A percentile compares a stretch with the other conserved stretches of the same genome.
phyloP scores from a whole-genome alignment of 1,140 invertebrate genomes.

The Polyergus mexicanus region DNA sequence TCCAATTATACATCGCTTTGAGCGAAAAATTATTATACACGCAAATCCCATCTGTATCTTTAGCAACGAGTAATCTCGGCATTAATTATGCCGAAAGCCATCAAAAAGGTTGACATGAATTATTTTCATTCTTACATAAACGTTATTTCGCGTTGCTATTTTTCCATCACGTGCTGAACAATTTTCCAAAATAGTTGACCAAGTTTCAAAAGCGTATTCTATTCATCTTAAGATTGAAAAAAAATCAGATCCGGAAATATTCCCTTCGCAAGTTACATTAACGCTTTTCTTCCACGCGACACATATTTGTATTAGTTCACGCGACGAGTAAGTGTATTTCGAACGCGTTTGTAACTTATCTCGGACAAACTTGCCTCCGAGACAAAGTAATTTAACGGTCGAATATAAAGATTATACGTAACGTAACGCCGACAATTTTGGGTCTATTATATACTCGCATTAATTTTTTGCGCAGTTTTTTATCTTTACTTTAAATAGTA shows the following conservation, averaged over 20 bases:
- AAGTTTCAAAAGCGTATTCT: background rate
- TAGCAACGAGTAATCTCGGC: background rate
- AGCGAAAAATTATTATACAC: background rate
- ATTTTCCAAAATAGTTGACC: background rate
- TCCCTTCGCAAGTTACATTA: background rate
- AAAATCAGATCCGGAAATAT: background rate
- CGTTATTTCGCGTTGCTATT: background rate
- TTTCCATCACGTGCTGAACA: background rate
- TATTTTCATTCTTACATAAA: background rate
- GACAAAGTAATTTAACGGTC: background rate
- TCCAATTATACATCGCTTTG: constrained; percentile 14
- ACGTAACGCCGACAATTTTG: background rate
- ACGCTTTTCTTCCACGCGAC: background rate
- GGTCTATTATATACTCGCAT: background rate
- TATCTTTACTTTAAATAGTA: background rate
- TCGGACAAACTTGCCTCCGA: background rate
- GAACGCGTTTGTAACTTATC: constrained; percentile 5
- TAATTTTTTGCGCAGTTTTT: background rate
- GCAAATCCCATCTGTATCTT: background rate
- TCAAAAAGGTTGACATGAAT: background rate
- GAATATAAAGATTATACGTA: constrained; percentile 29
- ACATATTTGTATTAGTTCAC: background rate
- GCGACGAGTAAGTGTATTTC: background rate
- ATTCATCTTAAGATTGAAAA: background rate
- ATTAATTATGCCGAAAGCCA: background rate